Conservation (phyloP, 2,113 vertebrate genomes). For the Tiliqua scincoides region DNA sequence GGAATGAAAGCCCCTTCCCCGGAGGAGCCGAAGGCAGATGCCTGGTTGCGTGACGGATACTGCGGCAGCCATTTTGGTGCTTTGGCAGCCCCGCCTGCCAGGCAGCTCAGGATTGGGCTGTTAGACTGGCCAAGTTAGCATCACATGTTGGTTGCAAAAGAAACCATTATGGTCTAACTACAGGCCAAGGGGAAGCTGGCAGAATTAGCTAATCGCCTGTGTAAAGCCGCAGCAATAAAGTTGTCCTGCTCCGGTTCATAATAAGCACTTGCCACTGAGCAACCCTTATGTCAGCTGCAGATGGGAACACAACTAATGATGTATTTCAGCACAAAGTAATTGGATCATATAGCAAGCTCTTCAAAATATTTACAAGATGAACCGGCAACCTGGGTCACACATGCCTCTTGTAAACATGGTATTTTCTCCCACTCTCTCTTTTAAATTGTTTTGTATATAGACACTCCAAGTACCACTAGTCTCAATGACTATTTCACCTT, state of each 20-base stretch:
- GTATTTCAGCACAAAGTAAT: conserved; percentile 51
- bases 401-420: conserved; percentile 39
- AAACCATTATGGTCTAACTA: background rate
- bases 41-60: no score
- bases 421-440: background rate
- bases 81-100: no score
- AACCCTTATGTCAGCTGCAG: conserved; percentile 14
- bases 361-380: conserved; percentile 48
- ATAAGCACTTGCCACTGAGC: background rate
- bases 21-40: no score
- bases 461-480: conserved; percentile 31
- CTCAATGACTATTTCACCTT: conserved; percentile 52
- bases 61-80: no score
- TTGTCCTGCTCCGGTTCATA: background rate
- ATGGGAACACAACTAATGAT: conserved; percentile 25
- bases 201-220: background rate
- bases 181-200: background rate
- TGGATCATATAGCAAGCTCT: conserved; percentile 41
- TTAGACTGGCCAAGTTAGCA: background rate
- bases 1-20: no score
- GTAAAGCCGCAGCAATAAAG: background rate
- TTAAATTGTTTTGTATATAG: conserved; percentile 41
- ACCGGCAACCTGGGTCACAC: conserved; percentile 28
- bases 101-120: no score
- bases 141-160: background rate